Percentiles rank a stretch among this genome's conserved stretches.
These are phyloP conservation scores for Apantesis nais DNA, from an alignment of 2,888 invertebrate genomes.

Conservation along the genomic window DNA sequence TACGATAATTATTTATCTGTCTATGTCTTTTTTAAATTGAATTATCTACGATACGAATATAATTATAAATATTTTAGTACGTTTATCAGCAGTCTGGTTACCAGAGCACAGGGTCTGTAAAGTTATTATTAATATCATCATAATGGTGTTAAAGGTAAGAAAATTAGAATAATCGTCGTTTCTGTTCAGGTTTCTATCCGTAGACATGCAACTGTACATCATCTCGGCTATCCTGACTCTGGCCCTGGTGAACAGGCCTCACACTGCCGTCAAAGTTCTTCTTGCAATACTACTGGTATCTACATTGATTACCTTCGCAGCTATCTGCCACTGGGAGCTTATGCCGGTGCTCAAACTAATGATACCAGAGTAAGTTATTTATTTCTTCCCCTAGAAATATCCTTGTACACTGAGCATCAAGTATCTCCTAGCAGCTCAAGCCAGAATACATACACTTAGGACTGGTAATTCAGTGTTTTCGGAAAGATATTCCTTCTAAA, in stretches of 20 bases:
- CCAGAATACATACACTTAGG: too few species aligned
- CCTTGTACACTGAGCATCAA: too few species aligned
- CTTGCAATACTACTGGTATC: conserved; percentile 42
- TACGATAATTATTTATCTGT: too few species aligned
- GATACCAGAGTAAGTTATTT: conserved; percentile 62
- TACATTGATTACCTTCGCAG: conserved; percentile 48
- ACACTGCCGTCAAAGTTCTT: conserved; percentile 46
- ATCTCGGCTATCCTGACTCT: conserved; percentile 52
- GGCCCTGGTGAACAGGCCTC: conserved; percentile 46
- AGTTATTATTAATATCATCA: neutral
- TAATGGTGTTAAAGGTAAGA: neutral
- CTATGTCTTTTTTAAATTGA: too few species aligned
- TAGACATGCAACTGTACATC: conserved; percentile 68
- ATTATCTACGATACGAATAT: too few species aligned
- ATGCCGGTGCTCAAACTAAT: conserved; percentile 57
- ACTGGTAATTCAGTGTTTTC: too few species aligned
- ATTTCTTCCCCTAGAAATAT: neutral
- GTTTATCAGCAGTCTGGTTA: too few species aligned
- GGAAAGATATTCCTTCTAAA: too few species aligned
- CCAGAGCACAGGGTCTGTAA: neutral
- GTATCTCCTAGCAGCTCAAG: too few species aligned
- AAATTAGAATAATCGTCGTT: neutral
- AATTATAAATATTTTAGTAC: too few species aligned
- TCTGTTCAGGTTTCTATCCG: conserved; percentile 63
- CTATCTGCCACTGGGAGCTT: conserved; percentile 52